Conservation (phyloP, 2,888 invertebrate genomes). For the Odontocolon sp. region DNA sequence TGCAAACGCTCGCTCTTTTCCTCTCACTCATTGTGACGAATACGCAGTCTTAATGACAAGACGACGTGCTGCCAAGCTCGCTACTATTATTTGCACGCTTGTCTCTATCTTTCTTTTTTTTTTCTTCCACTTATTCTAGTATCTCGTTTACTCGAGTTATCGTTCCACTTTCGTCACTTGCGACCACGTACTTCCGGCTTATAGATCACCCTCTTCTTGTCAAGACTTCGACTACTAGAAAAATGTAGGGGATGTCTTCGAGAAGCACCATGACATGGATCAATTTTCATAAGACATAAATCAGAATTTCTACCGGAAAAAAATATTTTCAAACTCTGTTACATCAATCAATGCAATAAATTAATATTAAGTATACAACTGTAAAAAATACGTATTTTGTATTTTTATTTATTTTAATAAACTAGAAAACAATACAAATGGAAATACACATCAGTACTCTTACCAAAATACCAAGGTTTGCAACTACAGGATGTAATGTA, state of each 20-base stretch:
- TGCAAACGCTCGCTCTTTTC: conserved; percentile 34
- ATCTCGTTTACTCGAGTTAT: conserved; percentile 32
- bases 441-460: too few species aligned
- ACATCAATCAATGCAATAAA: neutral
- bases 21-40: conserved; percentile 62
- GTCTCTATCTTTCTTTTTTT: neutral
- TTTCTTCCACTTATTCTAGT: neutral
- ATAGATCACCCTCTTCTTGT: neutral
- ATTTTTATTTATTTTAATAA: too few species aligned
- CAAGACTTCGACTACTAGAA: neutral
- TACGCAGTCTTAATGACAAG: conserved; percentile 66
- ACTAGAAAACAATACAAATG: too few species aligned
- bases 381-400: too few species aligned
- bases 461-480: too few species aligned
- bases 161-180: conserved; percentile 18
- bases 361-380: too few species aligned
- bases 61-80: conserved; percentile 20
- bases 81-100: conserved; percentile 32
- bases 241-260: neutral
- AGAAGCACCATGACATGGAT: neutral
- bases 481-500: too few species aligned
- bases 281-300: neutral
- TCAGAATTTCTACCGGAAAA: neutral
- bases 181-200: neutral
- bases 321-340: neutral